These are phyloP conservation scores for Tetragonula clypearis DNA, from an alignment of 1,140 invertebrate species.

Conservation along the genomic window DNA sequence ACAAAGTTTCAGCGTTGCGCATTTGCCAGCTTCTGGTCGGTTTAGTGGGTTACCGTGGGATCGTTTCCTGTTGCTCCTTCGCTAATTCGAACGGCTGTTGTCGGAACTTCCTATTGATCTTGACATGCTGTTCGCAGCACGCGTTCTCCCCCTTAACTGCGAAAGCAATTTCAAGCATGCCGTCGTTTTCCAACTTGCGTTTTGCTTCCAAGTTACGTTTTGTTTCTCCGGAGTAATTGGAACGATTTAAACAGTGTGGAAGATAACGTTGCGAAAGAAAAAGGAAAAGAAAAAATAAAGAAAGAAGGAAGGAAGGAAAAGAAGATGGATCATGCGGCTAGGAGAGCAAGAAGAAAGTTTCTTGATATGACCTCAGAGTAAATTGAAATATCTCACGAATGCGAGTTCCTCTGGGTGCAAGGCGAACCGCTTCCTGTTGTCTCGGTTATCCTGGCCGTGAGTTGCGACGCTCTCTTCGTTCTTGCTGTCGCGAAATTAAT, in stretches of 20 bases:
- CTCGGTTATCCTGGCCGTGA: neutral
- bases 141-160: neutral
- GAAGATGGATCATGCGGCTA: too few relatives aligned
- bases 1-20: slow-evolving; percentile 13
- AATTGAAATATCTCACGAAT: slow-evolving; percentile 32
- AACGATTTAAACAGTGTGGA: neutral
- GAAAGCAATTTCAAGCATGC: neutral
- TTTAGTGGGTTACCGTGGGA: neutral
- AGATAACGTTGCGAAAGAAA: too few relatives aligned
- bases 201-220: neutral
- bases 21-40: neutral
- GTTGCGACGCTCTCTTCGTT: slow-evolving; percentile 1
- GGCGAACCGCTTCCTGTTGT: neutral
- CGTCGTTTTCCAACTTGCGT: neutral
- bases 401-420: neutral
- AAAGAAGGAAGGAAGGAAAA: neutral
- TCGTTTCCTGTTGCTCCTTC: slow-evolving; percentile 32
- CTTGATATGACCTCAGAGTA: neutral
- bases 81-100: slow-evolving; percentile 16
- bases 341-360: neutral
- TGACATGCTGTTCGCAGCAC: slow-evolving; percentile 2
- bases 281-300: neutral
- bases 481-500: slow-evolving; percentile 29
- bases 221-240: neutral
- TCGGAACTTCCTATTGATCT: slow-evolving; percentile 6